These are phyloP conservation scores for Coboldia fuscipes DNA, from an alignment of 1,140 invertebrate genomes.

Conservation along the genomic window DNA sequence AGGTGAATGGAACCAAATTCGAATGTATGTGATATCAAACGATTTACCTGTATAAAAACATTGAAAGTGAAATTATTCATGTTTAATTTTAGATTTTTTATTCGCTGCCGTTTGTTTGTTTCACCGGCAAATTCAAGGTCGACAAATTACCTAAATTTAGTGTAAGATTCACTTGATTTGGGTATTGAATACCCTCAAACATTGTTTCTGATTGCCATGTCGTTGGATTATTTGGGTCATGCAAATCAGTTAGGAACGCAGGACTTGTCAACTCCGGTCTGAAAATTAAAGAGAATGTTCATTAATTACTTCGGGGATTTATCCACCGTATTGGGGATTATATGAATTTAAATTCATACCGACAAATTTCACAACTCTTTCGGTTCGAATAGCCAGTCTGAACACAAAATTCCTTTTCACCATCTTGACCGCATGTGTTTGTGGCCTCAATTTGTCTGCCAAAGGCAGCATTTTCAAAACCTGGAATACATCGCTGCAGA, in stretches of 20 bases:
- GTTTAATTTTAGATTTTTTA: no score
- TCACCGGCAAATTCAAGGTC: no score
- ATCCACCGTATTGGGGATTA: no score
- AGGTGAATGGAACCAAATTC: constrained; percentile 81
- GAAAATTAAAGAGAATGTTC: no score
- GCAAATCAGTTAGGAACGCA: constrained; percentile 72
- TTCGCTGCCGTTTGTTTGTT: no score
- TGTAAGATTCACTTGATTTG: constrained; percentile 81
- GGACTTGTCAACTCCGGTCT: constrained; percentile 12
- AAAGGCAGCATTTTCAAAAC: constrained; percentile 92
- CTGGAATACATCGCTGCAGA: constrained; percentile 76
- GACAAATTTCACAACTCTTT: constrained; percentile 27
- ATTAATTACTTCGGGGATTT: no score
- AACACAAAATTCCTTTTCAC: constrained; percentile 63
- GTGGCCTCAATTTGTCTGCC: constrained; percentile 70
- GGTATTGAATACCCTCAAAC: constrained; percentile 76
- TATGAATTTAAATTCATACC: constrained; percentile 6
- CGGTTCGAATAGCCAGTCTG: constrained; percentile 48
- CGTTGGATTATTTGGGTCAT: constrained; percentile 69
- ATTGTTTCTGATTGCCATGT: constrained; percentile 99
- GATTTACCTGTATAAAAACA: constrained; percentile 58
- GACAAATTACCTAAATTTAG: constrained; percentile 63
- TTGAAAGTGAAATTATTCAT: constrained; percentile 1
- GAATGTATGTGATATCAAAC: constrained; percentile 92
- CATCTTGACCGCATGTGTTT: constrained; percentile 79